Percentiles rank a stretch among this genome's conserved stretches.
phyloP scores from a whole-genome alignment of 1,140 invertebrate species.

The Cryptotermes secundus region DNA sequence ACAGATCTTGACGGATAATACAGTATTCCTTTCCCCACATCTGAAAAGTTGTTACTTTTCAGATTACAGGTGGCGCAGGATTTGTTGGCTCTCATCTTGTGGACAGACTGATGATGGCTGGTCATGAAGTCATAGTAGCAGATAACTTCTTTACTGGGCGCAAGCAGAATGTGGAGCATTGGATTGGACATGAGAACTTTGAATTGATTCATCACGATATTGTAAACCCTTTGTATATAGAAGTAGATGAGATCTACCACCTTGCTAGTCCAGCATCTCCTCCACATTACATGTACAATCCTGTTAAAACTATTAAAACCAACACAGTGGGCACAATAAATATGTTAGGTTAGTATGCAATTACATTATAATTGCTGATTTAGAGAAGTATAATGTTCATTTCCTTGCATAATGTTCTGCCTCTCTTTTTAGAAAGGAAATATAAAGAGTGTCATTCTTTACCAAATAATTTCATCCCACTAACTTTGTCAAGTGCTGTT shows the following conservation, averaged over 20 bases:
- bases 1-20: too few relatives aligned
- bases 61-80: slow-evolving; percentile 96
- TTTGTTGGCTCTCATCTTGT: slow-evolving; percentile 99
- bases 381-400: too few relatives aligned
- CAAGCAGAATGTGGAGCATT: slow-evolving; percentile 96
- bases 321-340: slow-evolving; percentile 99
- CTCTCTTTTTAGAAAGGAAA: too few relatives aligned
- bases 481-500: too few relatives aligned
- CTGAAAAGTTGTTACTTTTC: slow-evolving; percentile 26
- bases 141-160: slow-evolving; percentile 99
- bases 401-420: too few relatives aligned
- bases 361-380: too few relatives aligned
- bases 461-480: too few relatives aligned
- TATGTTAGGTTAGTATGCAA: slow-evolving; percentile 78
- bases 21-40: too few relatives aligned
- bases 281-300: slow-evolving; percentile 99
- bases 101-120: slow-evolving; percentile 91
- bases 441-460: too few relatives aligned
- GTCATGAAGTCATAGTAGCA: slow-evolving; percentile 97
- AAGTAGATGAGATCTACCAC: slow-evolving; percentile 99
- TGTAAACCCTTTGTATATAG: slow-evolving; percentile 95
- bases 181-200: slow-evolving; percentile 99
- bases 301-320: slow-evolving; percentile 99
- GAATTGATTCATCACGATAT: slow-evolving; percentile 99
- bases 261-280: slow-evolving; percentile 97